Base-by-base conservation (phyloP, 2,797 vertebrate species). In the Lithobates sylvaticus region DNA sequence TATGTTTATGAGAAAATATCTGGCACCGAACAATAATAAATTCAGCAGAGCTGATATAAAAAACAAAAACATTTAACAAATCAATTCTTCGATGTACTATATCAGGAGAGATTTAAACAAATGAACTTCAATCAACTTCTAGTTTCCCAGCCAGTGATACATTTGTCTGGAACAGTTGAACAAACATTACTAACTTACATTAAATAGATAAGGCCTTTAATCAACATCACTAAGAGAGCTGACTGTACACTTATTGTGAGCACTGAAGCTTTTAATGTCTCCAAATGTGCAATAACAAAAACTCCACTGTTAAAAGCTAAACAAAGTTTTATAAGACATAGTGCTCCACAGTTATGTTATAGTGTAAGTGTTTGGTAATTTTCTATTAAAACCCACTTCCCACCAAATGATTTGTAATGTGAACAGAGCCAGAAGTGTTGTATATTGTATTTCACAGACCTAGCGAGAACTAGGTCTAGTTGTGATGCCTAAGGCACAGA, bases 181-280 rank as follows among this genome's bases (percentile, higher is more conserved):
- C 64, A 86, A 76, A 82, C 73, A 81, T 29, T n/a, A 79, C 21
- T 76, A 81, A 81, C 61, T 76, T 81, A 69, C 71, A 81, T 81
- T 76, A 86, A 65, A 81, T 32, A 81, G 69, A 74, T 86, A 81
- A 81, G 61, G 78, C 69, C 78, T 76, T 81, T 81, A 73, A 76
- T 86, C 73, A 71, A 70, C 72, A 81, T 69, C 44, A 26, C 61
- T 68, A 26, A 77, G 44, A 77, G 73, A 61, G 58, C 67, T 50
- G 76, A 85, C 84, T 70, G 47, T 76, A 69, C 78, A 76, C 78
- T 80, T 80, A 68, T 54, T 61, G 58, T 54, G 74, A 76, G 84
- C 54, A 69, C 27, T 1, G 61, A 74, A 74, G 58, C 58, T 79
- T 75, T 85, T 75, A 85, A 78, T 47, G 36, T 32, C 27, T 76